These are phyloP conservation scores for Brachynemurus nebulosus DNA, from an alignment of 2,888 invertebrate genomes.

Conservation along the genomic window DNA sequence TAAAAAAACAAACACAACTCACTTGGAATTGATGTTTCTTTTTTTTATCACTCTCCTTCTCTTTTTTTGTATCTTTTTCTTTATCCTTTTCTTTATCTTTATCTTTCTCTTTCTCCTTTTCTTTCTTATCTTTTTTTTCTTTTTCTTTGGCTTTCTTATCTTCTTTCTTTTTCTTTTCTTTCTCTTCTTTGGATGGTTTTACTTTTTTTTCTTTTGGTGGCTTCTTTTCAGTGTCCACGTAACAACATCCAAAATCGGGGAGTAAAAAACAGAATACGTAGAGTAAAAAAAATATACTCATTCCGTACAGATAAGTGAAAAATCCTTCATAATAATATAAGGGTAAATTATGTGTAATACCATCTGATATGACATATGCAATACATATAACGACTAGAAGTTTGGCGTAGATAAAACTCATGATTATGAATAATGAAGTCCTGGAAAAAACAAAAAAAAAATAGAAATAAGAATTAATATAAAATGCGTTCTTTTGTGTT, in stretches of 20 bases:
- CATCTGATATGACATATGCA: conserved; percentile 89
- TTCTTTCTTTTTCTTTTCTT: conserved; percentile 36
- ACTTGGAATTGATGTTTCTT: conserved; percentile 52
- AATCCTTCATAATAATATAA: conserved; percentile 90
- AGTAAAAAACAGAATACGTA: conserved; percentile 91
- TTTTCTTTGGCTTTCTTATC: conserved; percentile 41
- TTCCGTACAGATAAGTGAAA: conserved; percentile 87
- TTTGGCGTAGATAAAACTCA: conserved; percentile 93
- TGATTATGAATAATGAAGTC: conserved; percentile 87
- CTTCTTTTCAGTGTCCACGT: conserved; percentile 43
- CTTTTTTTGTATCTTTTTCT: conserved; percentile 27
- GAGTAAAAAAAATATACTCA: conserved; percentile 82
- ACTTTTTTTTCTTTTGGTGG: conserved; percentile 28
- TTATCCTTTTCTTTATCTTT: conserved; percentile 45
- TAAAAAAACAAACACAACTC: conserved; percentile 19
- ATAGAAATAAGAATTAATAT: background rate
- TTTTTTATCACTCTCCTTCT: conserved; percentile 25
- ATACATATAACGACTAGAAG: conserved; percentile 85
- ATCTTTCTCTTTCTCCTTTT: conserved; percentile 46
- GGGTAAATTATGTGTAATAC: conserved; percentile 82
- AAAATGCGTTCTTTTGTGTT: too few relatives aligned
- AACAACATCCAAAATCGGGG: conserved; percentile 80
- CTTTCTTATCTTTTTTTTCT: conserved; percentile 41
- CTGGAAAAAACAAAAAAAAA: conserved; percentile 41
- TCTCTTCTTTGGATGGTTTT: conserved; percentile 37